Conservation (phyloP, 2,888 invertebrate genomes). For the Hydraecia micacea region DNA sequence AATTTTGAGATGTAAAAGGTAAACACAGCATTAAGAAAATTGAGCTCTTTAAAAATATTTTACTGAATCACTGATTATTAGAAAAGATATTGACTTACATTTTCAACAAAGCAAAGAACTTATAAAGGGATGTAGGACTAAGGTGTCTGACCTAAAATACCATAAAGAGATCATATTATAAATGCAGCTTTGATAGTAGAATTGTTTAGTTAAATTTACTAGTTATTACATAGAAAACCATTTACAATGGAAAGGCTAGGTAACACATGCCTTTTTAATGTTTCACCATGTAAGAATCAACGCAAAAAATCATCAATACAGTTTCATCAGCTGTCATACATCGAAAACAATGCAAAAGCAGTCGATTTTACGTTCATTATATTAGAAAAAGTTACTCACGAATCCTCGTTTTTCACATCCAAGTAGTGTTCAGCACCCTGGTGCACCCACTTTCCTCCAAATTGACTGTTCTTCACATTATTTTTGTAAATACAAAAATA, state of each 20-base stretch:
- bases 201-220: neutral
- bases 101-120: too few species aligned
- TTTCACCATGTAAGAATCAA: neutral
- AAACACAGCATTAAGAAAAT: too few species aligned
- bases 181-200: conserved; percentile 6
- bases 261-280: neutral
- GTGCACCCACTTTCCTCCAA: conserved; percentile 86
- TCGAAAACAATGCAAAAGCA: neutral
- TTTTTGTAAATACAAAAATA: conserved; percentile 82
- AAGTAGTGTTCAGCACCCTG: conserved; percentile 87
- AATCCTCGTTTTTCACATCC: conserved; percentile 72
- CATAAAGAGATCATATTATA: neutral
- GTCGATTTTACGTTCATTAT: neutral
- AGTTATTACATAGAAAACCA: too few species aligned
- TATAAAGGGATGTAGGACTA: neutral
- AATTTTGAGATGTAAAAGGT: too few species aligned
- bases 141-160: conserved; percentile 7
- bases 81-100: too few species aligned
- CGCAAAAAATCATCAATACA: neutral
- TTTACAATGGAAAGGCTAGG: neutral
- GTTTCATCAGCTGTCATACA: neutral
- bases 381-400: conserved; percentile 65
- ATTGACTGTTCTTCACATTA: conserved; percentile 73
- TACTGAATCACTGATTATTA: too few species aligned
- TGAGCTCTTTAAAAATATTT: too few species aligned